phyloP scores from a whole-genome alignment of 2,113 vertebrate genomes.

The Centropus unirufus region DNA sequence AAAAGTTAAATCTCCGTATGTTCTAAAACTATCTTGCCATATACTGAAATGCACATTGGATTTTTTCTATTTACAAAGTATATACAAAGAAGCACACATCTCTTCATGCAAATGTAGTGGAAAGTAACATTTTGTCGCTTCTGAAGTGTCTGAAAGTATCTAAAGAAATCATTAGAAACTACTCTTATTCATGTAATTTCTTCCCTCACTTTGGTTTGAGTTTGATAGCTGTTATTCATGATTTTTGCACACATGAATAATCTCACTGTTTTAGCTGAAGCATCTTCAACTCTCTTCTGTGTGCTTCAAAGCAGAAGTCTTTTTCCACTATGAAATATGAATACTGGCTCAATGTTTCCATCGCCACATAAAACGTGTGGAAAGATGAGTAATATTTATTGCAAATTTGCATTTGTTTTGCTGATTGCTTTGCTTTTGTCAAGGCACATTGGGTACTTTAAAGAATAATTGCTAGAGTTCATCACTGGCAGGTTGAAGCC shows the following conservation, averaged over 20 bases:
- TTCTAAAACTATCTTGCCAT: conserved; percentile 11
- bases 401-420: conserved; percentile 8
- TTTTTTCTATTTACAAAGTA: conserved; percentile 55
- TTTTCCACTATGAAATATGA: not conserved
- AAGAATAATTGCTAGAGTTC: conserved; percentile 10
- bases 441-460: conserved; percentile 19
- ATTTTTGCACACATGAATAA: not conserved
- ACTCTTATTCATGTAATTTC: not conserved
- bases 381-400: conserved; percentile 5
- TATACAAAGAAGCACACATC: conserved; percentile 11
- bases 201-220: not conserved
- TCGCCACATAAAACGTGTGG: not conserved
- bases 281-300: not conserved
- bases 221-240: not conserved
- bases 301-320: not conserved
- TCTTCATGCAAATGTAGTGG: not conserved
- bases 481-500: not conserved
- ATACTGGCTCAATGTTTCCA: not conserved
- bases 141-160: not conserved
- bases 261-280: not conserved
- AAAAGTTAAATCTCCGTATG: not conserved
- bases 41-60: conserved; percentile 49
- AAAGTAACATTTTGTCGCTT: not conserved
- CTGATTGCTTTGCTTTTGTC: conserved; percentile 46
- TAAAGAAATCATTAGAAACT: not conserved